phyloP scores from a whole-genome alignment of 2,113 vertebrate genomes.

The Cavia aperea region DNA sequence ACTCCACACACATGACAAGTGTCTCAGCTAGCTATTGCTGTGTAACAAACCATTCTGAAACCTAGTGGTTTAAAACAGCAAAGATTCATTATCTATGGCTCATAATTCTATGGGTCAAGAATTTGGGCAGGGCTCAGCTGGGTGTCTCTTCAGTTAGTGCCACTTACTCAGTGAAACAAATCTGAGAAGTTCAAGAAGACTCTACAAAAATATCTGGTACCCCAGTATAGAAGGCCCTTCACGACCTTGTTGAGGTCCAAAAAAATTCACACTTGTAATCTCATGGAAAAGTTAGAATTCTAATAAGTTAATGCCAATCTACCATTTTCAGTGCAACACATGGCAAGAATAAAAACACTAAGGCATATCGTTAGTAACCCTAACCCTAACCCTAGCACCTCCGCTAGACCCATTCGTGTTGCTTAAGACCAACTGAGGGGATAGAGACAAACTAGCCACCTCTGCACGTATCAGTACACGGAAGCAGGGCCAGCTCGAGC shows the following conservation, averaged over 20 bases:
- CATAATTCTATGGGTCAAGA: background rate
- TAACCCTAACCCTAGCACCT: background rate
- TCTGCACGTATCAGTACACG: background rate
- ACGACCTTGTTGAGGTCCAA: background rate
- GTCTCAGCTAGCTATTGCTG: background rate
- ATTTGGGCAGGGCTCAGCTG: background rate
- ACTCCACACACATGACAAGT: background rate
- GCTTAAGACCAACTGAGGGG: background rate
- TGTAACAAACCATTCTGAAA: conserved; percentile 1
- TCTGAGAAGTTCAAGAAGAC: background rate
- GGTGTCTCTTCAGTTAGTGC: background rate
- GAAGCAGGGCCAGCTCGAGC: background rate
- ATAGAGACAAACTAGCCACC: background rate
- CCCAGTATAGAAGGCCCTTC: background rate
- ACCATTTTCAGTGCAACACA: background rate
- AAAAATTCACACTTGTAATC: background rate
- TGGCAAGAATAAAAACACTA: background rate
- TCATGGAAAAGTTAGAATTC: background rate
- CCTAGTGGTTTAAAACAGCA: background rate
- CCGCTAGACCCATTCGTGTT: background rate
- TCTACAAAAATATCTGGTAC: background rate
- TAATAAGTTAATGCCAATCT: background rate
- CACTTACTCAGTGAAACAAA: background rate
- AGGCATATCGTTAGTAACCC: background rate
- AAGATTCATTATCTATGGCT: background rate